Conservation (phyloP, 1,140 invertebrate species). For the Thaumatotibia leucotreta region DNA sequence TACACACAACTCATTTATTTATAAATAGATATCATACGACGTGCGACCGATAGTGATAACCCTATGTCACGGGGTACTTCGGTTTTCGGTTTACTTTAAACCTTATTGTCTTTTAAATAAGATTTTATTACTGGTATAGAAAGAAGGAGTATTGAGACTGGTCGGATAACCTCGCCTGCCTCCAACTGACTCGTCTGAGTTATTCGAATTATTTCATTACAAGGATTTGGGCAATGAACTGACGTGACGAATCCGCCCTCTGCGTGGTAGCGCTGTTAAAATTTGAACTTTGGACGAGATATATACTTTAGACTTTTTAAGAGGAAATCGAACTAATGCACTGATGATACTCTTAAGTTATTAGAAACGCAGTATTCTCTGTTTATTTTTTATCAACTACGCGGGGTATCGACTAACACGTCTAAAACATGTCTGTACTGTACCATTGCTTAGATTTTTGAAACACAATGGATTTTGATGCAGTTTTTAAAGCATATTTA, state of each 20-base stretch:
- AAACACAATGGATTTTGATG: too few species aligned
- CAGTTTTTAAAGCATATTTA: too few species aligned
- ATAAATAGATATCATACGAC: neutral
- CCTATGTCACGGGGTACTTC: neutral
- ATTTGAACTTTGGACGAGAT: too few species aligned
- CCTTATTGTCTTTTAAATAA: neutral
- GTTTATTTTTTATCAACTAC: too few species aligned
- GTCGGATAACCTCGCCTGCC: neutral
- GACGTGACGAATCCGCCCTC: neutral
- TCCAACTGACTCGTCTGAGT: neutral
- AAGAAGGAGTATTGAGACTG: neutral
- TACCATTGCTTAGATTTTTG: too few species aligned
- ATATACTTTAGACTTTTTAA: too few species aligned
- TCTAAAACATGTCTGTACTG: too few species aligned
- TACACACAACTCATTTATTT: neutral
- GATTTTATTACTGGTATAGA: neutral
- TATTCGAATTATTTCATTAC: neutral
- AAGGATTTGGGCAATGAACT: neutral
- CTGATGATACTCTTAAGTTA: too few species aligned
- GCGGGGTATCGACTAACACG: too few species aligned
- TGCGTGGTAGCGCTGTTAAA: too few species aligned
- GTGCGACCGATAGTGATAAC: neutral
- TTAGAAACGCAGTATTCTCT: too few species aligned
- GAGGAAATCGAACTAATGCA: too few species aligned
- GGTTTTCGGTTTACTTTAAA: neutral